Base-by-base conservation (phyloP, 2,888 invertebrate genomes). In the Strigamia transsilvanica region DNA sequence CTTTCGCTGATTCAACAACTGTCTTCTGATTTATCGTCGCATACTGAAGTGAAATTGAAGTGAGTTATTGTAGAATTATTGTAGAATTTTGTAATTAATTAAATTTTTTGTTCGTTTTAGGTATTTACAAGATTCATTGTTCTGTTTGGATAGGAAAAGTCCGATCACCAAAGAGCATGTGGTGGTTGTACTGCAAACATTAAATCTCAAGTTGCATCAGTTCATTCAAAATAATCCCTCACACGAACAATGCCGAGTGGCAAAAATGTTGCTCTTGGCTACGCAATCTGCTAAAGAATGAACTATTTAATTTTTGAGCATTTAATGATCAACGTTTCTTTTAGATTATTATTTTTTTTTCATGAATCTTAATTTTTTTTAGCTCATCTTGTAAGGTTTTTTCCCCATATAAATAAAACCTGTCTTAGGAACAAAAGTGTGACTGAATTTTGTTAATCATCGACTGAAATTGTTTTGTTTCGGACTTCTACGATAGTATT, bases 1-100 rank as follows among this genome's bases (percentile, higher is more conserved):
- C 90, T 99, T 81, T 96, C 98, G 3, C 91, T 99, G 38, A 94
- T 99, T 85, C 97, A 98, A 87, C 98, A 98, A 88, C 91, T 98
- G 23, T 94, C 96, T 21, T 94, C 95, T 0, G 97, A 98, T 87
- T 92, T 98, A 89, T 91, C 91, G 84, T 92, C 93, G 84, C 93
- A 96, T 86, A 95, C 95, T 13, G 94, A 94, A 86, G 89, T 93
- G 21, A 96, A 95, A 88, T 91, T 93, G 85, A 93, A 91, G 94
- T 95, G 89, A 88, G 88, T 85, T 9, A 32, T 77, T 73, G n/a
- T 18, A 13, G 4, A 73, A 10, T 38, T 80, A 27, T 27, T 9
- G 9, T 82, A n/a, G 23, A 15, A 27, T 27, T 27, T 73, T 13
- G 13, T 15, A 21, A 27, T 42, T 21, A 10, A 18, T 56, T 18